Evolutionary conservation across 1,140 invertebrate species (phyloP), one percentile per base, ranked within the genome.

Genomic region (Aphaenogaster ashmeadi): DNA sequence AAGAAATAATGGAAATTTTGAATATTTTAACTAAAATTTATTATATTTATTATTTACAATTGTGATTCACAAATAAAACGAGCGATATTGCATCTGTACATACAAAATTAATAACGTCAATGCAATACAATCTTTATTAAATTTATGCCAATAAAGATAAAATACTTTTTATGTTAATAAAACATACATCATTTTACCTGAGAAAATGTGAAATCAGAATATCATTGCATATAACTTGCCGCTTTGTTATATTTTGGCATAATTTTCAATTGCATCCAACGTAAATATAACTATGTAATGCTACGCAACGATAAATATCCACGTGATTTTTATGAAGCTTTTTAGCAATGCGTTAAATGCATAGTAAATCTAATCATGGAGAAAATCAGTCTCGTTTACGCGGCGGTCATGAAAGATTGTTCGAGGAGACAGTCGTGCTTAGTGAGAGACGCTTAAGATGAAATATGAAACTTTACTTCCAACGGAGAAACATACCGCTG

Each of bases 361-460:
- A 69, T 44, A 36, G 50, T 81, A 56, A 72, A 72, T 72, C 52
- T 69, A 56, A 9, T 56, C 38, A 18, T 33, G 66, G 4, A 44
- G 79, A 72, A 81, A 81, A 81, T 81, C 67, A 72, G 50, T 56
- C 66, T 72, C 66, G 50, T 71, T 81, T 81, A 71, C 50, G 66
- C 36, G 36, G 36, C 21, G 36, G 36, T 38, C 21, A 33, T 54
- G 79, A 81, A 72, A 72, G 79, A 81, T 81, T n/a, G 50, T 36
- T 56, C 66, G 33, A 41, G 66, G 47, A 58, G 79, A 81, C 66
- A 56, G 67, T 81, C 38, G 66, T 27, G 50, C 66, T 71, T 58
- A 44, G 36, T 33, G 52, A 75, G 67, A 71, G 50, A 44, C 21
- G 9, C 33, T 79, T 21, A 15, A 52, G 50, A 33, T 81, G 79